Evolutionary conservation across 2,113 vertebrate species (phyloP), one percentile per base, ranked within the genome.

Genomic region (Electrona antarctica): DNA sequence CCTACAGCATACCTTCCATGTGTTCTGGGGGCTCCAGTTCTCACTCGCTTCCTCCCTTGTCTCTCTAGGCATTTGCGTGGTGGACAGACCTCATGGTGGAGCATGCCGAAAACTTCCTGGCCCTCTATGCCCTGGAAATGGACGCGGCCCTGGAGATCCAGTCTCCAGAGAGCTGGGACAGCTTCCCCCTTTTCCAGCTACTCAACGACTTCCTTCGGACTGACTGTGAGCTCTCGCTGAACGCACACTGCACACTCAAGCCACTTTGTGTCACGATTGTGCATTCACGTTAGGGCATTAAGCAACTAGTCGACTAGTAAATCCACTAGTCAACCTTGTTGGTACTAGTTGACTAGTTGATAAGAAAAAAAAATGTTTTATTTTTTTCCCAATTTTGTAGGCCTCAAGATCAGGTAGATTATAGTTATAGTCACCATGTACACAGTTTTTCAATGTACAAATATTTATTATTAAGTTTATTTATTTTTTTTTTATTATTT

Each of bases 11-110:
- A 49, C 65, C 73, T 10, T 49, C 48, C 33, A 57, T 50, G 21
- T 62, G n/a, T 61, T 21, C 10, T 64, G 46, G 52, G 7, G 47
- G 54, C 47, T 11, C 49, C 45, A 55, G 13, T 46, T 64, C 28
- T 55, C 73, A 71, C 87, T 92, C 74, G 84, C 75, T 51, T 69
- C 71, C 8, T 57, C 73, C 67, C 68, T 59, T 91, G 69, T 88
- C 73, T 89, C 72, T 88, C 82, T 93, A 99, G 98, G 98, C 98
- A 12, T 99, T 99, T 90, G 97, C 98, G 11, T 99, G 98, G 98
- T 99, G 98, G 98, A 98, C 98, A 82, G 98, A 99, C 91, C 92
- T 99, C 84, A 98, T 99, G 98, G 96, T 98, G 84, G 98, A 99
- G 83, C 98, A 99, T 0, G 97, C 98, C 1, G 98, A 99, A 91